A percentile compares a stretch with the other conserved stretches of the same genome.
phyloP scores from a whole-genome alignment of 92 coral and sea anemone genomes.

The Pocillopora meandrina region DNA sequence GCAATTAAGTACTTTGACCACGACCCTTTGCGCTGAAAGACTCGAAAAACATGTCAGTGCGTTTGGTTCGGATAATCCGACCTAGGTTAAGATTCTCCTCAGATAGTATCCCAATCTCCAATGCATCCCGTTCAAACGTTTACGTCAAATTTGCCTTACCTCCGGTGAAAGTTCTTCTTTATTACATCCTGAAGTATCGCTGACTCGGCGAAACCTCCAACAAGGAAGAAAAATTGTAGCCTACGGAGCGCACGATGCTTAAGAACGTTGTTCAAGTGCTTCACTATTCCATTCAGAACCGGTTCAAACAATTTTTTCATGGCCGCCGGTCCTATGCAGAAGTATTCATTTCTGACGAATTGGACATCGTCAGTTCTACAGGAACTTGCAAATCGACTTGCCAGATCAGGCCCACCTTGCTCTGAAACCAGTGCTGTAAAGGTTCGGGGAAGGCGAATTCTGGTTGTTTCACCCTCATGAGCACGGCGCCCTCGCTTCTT shows the following conservation, averaged over 20 bases:
- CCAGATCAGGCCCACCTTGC: conserved; percentile 13
- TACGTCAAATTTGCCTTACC: not conserved
- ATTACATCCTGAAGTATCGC: not conserved
- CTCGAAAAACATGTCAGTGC: no score
- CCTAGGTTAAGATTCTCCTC: no score
- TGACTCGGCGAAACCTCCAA: not conserved
- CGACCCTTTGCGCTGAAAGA: no score
- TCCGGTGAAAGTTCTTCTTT: conserved; percentile 38
- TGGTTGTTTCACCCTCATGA: no score
- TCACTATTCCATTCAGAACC: conserved; percentile 51
- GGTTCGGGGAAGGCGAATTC: no score
- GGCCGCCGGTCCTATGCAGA: conserved; percentile 45
- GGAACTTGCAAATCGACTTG: conserved; percentile 21
- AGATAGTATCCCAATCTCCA: no score
- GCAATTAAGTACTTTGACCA: no score
- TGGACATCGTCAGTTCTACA: not conserved
- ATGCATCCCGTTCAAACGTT: no score
- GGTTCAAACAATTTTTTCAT: conserved; percentile 61
- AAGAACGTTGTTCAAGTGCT: conserved; percentile 30
- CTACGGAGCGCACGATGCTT: not conserved
- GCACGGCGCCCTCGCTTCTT: no score
- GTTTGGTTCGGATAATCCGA: no score
- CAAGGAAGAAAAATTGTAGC: not conserved
- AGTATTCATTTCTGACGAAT: no score
- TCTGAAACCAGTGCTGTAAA: not conserved